Base-by-base conservation (phyloP, 2,113 vertebrate genomes). In the Datnioides undecimradiatus region DNA sequence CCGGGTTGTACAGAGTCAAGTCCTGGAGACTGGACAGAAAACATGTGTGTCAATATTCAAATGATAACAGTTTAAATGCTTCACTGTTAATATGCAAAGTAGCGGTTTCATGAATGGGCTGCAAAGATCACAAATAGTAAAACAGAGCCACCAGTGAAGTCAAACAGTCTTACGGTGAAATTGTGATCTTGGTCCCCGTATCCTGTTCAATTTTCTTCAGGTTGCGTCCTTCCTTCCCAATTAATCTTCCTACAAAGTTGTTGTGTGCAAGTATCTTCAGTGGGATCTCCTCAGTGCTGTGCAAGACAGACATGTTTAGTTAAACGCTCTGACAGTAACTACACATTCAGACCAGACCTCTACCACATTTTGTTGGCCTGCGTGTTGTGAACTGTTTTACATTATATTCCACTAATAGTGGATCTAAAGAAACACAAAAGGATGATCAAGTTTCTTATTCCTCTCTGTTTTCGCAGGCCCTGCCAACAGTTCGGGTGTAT, bases 181-280 rank as follows among this genome's bases (percentile, higher is more conserved):
- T 99, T 1, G 97, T 99, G 94, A 99, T 99, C 95, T 99, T 99
- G 80, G 97, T 99, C 85, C 96, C 97, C 0, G 98, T 99, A 84
- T 99, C 97, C 84, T 97, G 96, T 46, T 99, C 98, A 3, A 99
- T 99, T 94, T 99, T 99, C 94, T 99, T 99, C 87, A 99, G 93
- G 87, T 99, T 99, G 80, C 97, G 96, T 82, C 98, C 98, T 93
- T 99, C 98, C 90, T 99, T 99, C 46, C 98, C 98, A 89, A 99
- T 99, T 65, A 99, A 94, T 60, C 98, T 95, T 13, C 98, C 98
- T 1, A 99, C 97, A 87, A 99, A 99, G 91, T 98, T 99, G 93
- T 99, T 99, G 92, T 99, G 98, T 77, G 97, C 98, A 90, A 99
- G 88, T 84, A 99, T 98, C 94, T 99, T 99, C 92, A 99, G 91